Evolutionary conservation across 1,140 invertebrate genomes (phyloP), one percentile per base, ranked within the genome.

Genomic region (Drosophila malerkotliana): DNA sequence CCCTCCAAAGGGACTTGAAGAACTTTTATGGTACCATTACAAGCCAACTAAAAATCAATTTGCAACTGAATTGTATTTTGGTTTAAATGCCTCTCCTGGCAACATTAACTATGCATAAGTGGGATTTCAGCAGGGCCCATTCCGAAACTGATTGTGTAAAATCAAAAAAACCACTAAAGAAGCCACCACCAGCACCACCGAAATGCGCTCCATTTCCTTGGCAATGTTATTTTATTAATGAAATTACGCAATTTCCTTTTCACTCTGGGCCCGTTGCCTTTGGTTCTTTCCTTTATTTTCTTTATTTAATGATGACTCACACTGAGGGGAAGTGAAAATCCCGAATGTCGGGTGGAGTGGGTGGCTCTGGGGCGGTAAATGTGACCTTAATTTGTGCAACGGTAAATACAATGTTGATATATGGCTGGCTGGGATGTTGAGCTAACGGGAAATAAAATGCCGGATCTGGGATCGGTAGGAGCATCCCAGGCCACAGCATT

Each of bases 361-460:
- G 57, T 32, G 28, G 58, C 52, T 53, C 10, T 57, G 32, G 37
- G 14, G 41, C 67, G 75, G 63, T 77, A 68, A 88, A 88, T 88
- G 79, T 79, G 83, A 88, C 79, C 83, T 83, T 83, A 88, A 88
- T 88, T 88, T 83, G 67, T 78, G 63, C 45, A 56, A 44, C 72
- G 72, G 59, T 76, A 72, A 81, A 63, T 80, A 72, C 77, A 55
- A 66, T 57, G 67, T 88, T 85, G 81, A 85, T 85, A 87, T 85
- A 85, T 77, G 63, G 56, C 26, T 12, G 26, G 34, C 51, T 60
- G 49, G 41, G 41, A 45, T 45, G 41, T 18, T 45, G 44, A 47
- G 44, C 44, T 47, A 47, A 47, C 15, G 44, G 15, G 44, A 47
- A 47, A 47, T 47, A 47, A 47, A 56, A 52, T 44, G 30, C 41